These are phyloP conservation scores for Macropis europaea DNA, from an alignment of 2,888 invertebrate genomes.

Conservation along the genomic window DNA sequence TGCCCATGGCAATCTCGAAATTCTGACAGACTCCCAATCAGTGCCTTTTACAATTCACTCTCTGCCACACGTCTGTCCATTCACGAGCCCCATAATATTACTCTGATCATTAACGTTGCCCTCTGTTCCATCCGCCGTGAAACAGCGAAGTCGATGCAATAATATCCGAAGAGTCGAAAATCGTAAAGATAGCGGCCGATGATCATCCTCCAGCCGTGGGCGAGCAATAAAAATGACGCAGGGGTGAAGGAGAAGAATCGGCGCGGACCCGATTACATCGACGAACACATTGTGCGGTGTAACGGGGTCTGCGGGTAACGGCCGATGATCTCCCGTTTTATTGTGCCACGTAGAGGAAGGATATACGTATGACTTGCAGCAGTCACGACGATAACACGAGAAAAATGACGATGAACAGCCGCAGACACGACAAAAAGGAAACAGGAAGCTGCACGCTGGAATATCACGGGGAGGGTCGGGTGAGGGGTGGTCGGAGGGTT, in stretches of 20 bases:
- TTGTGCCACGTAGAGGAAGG: conserved; percentile 34
- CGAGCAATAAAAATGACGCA: conserved; percentile 21
- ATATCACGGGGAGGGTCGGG: not conserved
- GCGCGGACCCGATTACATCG: conserved; percentile 14
- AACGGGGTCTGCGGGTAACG: conserved; percentile 25
- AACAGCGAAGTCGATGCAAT: no score
- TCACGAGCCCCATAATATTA: no score
- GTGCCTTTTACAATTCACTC: no score
- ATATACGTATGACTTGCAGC: conserved; percentile 25
- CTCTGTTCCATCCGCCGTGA: no score
- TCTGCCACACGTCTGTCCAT: no score
- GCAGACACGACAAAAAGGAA: conserved; percentile 8
- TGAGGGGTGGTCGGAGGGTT: conserved; percentile 17
- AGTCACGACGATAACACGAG: conserved; percentile 28
- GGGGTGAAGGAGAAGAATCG: conserved; percentile 3
- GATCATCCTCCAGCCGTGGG: not conserved
- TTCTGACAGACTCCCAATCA: no score
- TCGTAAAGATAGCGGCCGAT: no score
- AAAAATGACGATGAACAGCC: conserved; percentile 48
- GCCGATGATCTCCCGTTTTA: conserved; percentile 39
- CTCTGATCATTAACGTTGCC: no score
- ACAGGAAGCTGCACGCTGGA: not conserved
- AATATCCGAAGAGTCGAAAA: no score
- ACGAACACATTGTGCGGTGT: conserved; percentile 14
- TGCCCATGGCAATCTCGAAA: no score